A percentile compares a stretch with the other conserved stretches of the same genome.
Evolutionary conservation across 2,888 invertebrate genomes (phyloP).

Genomic region (Macrosoma leucophasiata): DNA sequence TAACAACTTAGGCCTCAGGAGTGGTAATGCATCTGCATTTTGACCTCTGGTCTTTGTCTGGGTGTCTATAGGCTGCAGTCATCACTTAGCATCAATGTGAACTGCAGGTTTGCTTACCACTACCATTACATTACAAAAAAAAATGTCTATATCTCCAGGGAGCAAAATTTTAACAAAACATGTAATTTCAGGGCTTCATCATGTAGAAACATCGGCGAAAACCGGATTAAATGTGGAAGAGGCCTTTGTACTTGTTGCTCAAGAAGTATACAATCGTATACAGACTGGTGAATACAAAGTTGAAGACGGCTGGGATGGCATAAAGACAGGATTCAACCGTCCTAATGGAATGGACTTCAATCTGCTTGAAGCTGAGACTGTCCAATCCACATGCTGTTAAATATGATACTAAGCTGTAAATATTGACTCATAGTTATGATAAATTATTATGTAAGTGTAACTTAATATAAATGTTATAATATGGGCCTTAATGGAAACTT

Average conservation of each 20-base stretch:
- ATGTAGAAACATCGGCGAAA: conserved; percentile 97
- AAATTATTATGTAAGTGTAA: conserved; percentile 29
- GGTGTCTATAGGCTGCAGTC: no score
- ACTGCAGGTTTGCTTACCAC: no score
- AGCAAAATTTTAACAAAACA: no score
- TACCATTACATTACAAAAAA: no score
- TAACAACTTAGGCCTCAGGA: no score
- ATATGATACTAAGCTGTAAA: conserved; percentile 29
- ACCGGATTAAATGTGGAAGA: conserved; percentile 95
- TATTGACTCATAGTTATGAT: conserved; percentile 30
- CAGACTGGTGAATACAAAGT: conserved; percentile 94
- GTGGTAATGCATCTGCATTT: no score
- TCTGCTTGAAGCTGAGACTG: conserved; percentile 91
- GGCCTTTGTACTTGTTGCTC: conserved; percentile 92
- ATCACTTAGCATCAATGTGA: no score
- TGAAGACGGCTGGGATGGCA: conserved; percentile 98
- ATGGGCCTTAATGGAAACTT: no score
- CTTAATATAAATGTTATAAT: conserved; percentile 49
- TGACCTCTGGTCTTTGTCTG: no score
- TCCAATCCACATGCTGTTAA: conserved; percentile 91
- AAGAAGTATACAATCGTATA: conserved; percentile 92
- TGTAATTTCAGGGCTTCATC: conserved; percentile 81
- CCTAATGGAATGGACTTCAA: conserved; percentile 89
- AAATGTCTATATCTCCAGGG: no score
- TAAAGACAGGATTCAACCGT: conserved; percentile 92